Evolutionary conservation across 1,140 invertebrate species (phyloP).

Genomic region (Danaus melanippus): DNA sequence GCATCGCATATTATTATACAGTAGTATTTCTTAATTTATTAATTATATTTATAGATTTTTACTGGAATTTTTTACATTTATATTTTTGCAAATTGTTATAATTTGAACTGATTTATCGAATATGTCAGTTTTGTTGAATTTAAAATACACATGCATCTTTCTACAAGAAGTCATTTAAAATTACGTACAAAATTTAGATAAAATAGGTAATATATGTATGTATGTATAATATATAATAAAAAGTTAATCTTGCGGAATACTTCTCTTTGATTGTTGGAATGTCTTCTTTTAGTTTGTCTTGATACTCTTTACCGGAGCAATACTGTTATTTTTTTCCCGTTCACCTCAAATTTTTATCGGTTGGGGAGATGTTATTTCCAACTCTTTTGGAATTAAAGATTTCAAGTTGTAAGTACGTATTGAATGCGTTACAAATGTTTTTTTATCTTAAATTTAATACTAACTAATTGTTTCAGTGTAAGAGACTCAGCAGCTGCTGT

Average conservation of each 20-base stretch:
- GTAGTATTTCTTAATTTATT: no score
- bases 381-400: constrained; percentile 23
- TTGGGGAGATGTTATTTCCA: constrained; percentile 37
- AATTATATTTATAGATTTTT: no score
- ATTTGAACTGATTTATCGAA: no score
- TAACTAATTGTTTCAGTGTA: constrained; percentile 69
- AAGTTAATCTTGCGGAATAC: no score
- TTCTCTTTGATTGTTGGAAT: constrained; percentile 9
- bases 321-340: constrained; percentile 45
- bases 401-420: constrained; percentile 37
- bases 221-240: constrained; percentile 3
- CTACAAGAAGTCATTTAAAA: no score
- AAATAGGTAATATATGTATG: no score
- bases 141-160: no score
- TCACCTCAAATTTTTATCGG: constrained; percentile 50
- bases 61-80: no score
- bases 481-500: constrained; percentile 86
- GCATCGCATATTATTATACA: no score
- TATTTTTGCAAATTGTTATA: no score
- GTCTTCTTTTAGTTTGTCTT: constrained; percentile 47
- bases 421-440: background rate
- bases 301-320: constrained; percentile 39
- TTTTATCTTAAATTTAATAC: background rate
- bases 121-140: no score
- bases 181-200: background rate